Evolutionary conservation across 2,797 vertebrate genomes (phyloP).

Genomic region (Myripristis murdjan): DNA sequence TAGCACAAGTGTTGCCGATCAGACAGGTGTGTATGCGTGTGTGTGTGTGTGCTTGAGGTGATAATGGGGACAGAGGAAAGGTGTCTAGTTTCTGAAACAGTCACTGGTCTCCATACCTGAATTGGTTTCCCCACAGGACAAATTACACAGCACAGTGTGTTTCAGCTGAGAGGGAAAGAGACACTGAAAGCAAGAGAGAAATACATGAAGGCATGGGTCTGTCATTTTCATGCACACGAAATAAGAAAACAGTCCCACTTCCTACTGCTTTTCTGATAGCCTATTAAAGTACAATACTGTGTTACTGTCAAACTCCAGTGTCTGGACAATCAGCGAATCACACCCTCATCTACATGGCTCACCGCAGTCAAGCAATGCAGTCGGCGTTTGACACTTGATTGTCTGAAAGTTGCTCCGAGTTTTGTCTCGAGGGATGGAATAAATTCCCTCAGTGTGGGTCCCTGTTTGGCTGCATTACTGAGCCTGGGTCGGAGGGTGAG

Average conservation of each 20-base stretch:
- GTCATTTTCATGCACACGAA: too few relatives aligned
- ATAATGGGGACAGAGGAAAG: slow-evolving; percentile 16
- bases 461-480: slow-evolving; percentile 8
- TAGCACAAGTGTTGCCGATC: not conserved
- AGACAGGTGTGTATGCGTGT: not conserved
- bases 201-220: too few relatives aligned
- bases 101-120: slow-evolving; percentile 12
- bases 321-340: slow-evolving; percentile 59
- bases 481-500: slow-evolving; percentile 19
- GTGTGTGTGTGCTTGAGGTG: not conserved
- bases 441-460: slow-evolving; percentile 43
- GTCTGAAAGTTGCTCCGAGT: slow-evolving; percentile 21
- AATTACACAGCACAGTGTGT: slow-evolving; percentile 27
- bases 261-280: slow-evolving; percentile 41
- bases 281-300: slow-evolving; percentile 37
- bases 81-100: slow-evolving; percentile 9
- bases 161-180: slow-evolving; percentile 14
- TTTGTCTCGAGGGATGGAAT: slow-evolving; percentile 19
- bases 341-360: slow-evolving; percentile 25
- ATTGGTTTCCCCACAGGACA: slow-evolving; percentile 24
- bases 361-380: slow-evolving; percentile 13
- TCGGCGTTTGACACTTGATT: slow-evolving; percentile 19
- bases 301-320: slow-evolving; percentile 43
- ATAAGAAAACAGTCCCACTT: slow-evolving; percentile 9
- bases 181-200: not conserved